Conservation (phyloP, 2,888 invertebrate species). For the Vanessa cardui region DNA sequence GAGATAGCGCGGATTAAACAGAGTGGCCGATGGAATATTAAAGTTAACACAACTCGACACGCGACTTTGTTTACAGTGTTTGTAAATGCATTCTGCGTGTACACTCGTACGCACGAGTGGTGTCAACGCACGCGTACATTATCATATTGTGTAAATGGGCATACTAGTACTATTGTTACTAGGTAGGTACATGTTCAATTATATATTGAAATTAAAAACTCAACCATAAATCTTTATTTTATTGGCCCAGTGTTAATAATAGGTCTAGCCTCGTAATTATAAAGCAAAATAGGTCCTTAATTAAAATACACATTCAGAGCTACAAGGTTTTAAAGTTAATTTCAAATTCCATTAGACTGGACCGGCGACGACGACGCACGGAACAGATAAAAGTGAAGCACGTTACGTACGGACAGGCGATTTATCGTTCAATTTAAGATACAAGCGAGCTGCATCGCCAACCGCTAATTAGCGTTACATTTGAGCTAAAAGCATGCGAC, state of each 20-base stretch:
- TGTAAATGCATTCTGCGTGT: too few relatives aligned
- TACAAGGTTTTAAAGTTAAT: neutral
- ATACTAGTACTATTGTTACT: too few relatives aligned
- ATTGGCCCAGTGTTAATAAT: too few relatives aligned
- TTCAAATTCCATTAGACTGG: neutral
- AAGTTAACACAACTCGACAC: neutral
- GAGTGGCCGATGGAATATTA: neutral
- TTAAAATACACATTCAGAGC: neutral
- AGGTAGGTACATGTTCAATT: too few relatives aligned
- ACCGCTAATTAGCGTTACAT: slow-evolving; percentile 35
- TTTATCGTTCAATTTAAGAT: slow-evolving; percentile 24
- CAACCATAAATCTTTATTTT: too few relatives aligned
- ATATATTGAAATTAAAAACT: too few relatives aligned
- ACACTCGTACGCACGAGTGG: too few relatives aligned
- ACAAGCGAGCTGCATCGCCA: slow-evolving; percentile 12
- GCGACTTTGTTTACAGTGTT: neutral
- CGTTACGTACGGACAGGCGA: slow-evolving; percentile 12
- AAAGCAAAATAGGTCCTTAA: neutral
- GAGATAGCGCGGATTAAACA: slow-evolving; percentile 7
- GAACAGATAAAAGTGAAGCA: slow-evolving; percentile 2
- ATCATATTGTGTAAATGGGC: too few relatives aligned
- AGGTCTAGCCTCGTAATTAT: too few relatives aligned
- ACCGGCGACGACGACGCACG: neutral
- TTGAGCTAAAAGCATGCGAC: slow-evolving; percentile 32
- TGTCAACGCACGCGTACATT: too few relatives aligned